Percentiles rank a stretch among this genome's conserved stretches.
phyloP scores from a whole-genome alignment of 2,797 vertebrate species.

The Parauchenoglanis ngamensis region DNA sequence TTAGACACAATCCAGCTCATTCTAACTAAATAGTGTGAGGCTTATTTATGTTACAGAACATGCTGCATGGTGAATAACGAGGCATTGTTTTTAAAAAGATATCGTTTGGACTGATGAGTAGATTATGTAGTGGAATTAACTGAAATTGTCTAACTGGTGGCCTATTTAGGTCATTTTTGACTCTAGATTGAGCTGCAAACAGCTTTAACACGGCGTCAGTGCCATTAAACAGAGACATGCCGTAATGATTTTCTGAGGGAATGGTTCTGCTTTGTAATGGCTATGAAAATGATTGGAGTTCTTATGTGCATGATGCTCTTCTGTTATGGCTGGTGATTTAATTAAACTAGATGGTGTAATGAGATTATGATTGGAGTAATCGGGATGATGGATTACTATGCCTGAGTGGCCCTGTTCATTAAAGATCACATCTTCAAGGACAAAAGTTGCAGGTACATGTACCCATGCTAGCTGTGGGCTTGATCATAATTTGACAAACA shows the following conservation, averaged over 20 bases:
- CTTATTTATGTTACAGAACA: constrained; percentile 16
- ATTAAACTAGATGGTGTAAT: constrained; percentile 17
- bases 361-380: not conserved
- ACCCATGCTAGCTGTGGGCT: not conserved
- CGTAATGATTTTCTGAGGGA: not conserved
- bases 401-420: not conserved
- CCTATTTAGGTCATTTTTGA: not conserved
- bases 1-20: not conserved
- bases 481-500: constrained; percentile 9
- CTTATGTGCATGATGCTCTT: not conserved
- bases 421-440: not conserved
- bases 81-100: not conserved
- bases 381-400: not conserved
- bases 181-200: constrained; percentile 1
- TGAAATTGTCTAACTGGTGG: constrained; percentile 1
- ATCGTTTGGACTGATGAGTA: constrained; percentile 8
- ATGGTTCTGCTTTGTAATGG: constrained; percentile 6
- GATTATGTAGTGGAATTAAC: constrained; percentile 1
- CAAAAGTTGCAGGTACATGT: not conserved
- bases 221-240: not conserved
- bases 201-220: not conserved
- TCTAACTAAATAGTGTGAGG: not conserved
- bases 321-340: not conserved
- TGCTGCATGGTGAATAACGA: not conserved
- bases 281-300: not conserved